Evolutionary conservation across 2,888 invertebrate species (phyloP).

Genomic region (Megalurothrips usitatus): DNA sequence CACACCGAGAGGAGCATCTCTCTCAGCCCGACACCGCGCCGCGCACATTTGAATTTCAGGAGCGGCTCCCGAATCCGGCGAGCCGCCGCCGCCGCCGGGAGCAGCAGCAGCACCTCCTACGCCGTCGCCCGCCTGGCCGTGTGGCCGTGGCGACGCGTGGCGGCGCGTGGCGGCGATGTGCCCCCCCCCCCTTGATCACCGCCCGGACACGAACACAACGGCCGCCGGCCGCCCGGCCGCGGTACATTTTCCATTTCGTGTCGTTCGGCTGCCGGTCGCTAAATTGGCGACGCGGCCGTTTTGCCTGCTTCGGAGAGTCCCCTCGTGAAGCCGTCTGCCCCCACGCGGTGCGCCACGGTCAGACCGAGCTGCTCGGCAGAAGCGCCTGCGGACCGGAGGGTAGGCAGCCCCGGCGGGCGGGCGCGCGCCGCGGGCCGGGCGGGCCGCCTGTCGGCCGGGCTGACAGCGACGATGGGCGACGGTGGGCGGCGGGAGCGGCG

Average conservation of each 20-base stretch:
- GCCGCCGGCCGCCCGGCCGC: neutral
- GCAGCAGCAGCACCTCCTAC: neutral
- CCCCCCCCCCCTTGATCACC: neutral
- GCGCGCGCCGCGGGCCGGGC: too few relatives aligned
- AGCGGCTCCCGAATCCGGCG: constrained; percentile 10
- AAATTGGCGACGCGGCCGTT: too few relatives aligned
- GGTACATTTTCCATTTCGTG: neutral
- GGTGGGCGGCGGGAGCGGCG: too few relatives aligned
- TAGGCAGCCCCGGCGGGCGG: too few relatives aligned
- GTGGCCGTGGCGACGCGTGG: too few relatives aligned
- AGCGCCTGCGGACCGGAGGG: neutral
- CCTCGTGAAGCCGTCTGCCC: too few relatives aligned
- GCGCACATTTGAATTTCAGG: neutral
- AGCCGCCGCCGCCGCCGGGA: neutral
- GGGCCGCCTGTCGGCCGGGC: too few relatives aligned
- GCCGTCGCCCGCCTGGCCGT: too few relatives aligned
- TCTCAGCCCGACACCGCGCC: neutral
- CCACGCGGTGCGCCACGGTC: neutral
- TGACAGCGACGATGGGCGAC: too few relatives aligned
- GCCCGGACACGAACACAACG: neutral
- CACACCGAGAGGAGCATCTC: neutral
- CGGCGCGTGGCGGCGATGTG: too few relatives aligned
- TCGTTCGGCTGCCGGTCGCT: too few relatives aligned
- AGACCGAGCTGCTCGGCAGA: neutral
- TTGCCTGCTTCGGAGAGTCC: too few relatives aligned